A percentile compares a stretch with the other conserved stretches of the same genome.
Evolutionary conservation across 2,888 invertebrate genomes (phyloP).

Genomic region (Pheosia gnoma): DNA sequence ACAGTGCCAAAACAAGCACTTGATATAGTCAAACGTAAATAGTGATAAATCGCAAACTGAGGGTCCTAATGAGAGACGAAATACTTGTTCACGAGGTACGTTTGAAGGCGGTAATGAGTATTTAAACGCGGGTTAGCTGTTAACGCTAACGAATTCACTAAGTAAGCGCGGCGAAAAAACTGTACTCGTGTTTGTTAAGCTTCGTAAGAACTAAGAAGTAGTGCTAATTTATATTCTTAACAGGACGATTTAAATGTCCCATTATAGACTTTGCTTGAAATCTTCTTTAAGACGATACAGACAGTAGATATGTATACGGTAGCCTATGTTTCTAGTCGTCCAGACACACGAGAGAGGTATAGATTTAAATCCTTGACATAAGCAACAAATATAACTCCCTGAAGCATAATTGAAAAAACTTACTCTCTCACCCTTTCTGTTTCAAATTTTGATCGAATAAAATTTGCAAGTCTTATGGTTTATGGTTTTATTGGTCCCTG

Average conservation of each 20-base stretch:
- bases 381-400: too few species aligned
- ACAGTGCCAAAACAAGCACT: background rate
- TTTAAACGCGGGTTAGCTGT: slow-evolving; percentile 17
- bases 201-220: background rate
- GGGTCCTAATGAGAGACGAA: slow-evolving; percentile 10
- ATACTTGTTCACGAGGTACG: slow-evolving; percentile 17
- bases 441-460: background rate
- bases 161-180: slow-evolving; percentile 9
- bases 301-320: too few species aligned
- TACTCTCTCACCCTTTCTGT: too few species aligned
- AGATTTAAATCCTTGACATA: too few species aligned
- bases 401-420: too few species aligned
- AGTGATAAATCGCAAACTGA: background rate
- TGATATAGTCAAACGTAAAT: background rate
- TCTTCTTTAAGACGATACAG: too few species aligned
- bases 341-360: too few species aligned
- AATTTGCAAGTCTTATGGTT: background rate
- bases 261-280: too few species aligned
- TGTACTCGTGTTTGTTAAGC: background rate
- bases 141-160: slow-evolving; percentile 14
- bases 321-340: too few species aligned
- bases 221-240: too few species aligned
- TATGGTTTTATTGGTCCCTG: background rate
- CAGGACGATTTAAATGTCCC: too few species aligned
- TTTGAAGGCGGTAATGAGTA: slow-evolving; percentile 21